Base-by-base conservation (phyloP, 2,888 invertebrate genomes). In the Catotricha subobsoleta region DNA sequence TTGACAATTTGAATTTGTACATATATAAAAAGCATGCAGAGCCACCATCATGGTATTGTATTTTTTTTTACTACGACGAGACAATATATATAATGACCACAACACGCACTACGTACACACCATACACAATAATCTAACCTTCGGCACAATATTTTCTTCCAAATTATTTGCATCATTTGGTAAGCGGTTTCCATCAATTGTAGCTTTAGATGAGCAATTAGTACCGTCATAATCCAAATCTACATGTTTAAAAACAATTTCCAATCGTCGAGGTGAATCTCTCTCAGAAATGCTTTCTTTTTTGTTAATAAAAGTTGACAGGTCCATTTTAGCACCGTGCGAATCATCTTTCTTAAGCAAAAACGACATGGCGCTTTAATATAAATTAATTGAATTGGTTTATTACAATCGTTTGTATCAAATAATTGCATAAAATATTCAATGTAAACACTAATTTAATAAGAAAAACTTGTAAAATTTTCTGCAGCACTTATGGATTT, bases 361-460 rank as follows among this genome's bases (percentile, higher is more conserved):
- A 40, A 33, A 40, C 30, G 40, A 40, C 40, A 40, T 40, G 30
- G 33, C 25, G 38, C 21, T 13, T 21, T 21, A 35, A 35, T 35
- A n/a, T n/a, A n/a, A n/a, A n/a, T n/a, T n/a, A n/a, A n/a, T n/a
- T n/a, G n/a, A n/a, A n/a, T n/a, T n/a, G n/a, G n/a, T n/a, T n/a
- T n/a, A n/a, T n/a, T n/a, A n/a, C n/a, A n/a, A n/a, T n/a, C n/a
- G n/a, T n/a, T n/a, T n/a, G n/a, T n/a, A n/a, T n/a, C n/a, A n/a
- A n/a, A n/a, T n/a, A n/a, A n/a, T n/a, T n/a, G n/a, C n/a, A n/a
- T n/a, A n/a, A n/a, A n/a, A n/a, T n/a, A n/a, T n/a, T n/a, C n/a
- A n/a, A n/a, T n/a, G n/a, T n/a, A n/a, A n/a, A n/a, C n/a, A n/a
- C n/a, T n/a, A n/a, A n/a, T n/a, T n/a, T n/a, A n/a, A n/a, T n/a